phyloP scores from a whole-genome alignment of 2,113 vertebrate species.

The Amazona vittata region DNA sequence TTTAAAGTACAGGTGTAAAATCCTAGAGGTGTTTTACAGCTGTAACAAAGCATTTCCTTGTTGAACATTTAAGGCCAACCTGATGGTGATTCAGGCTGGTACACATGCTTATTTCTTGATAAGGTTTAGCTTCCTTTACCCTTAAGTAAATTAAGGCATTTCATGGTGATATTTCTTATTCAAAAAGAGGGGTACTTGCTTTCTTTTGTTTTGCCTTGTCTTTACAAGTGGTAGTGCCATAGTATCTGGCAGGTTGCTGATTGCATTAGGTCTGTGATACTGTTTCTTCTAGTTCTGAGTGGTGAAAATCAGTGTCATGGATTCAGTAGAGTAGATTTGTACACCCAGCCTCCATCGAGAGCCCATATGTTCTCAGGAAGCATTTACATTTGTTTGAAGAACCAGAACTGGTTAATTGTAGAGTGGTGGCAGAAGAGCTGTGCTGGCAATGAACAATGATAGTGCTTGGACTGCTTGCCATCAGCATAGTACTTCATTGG shows the following conservation, averaged over 20 bases:
- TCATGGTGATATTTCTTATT: not conserved
- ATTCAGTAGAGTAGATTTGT: not conserved
- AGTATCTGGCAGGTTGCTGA: not conserved
- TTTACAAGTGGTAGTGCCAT: not conserved
- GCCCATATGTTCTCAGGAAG: not conserved
- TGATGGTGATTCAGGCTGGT: not conserved
- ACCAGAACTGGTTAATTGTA: not conserved
- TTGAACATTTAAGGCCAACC: not conserved
- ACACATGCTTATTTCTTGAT: not conserved
- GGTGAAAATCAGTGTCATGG: not conserved
- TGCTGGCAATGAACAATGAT: not conserved
- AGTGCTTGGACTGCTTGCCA: not conserved
- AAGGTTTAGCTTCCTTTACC: not conserved
- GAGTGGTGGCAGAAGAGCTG: not conserved
- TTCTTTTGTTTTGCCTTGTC: not conserved
- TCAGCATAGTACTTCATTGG: not conserved
- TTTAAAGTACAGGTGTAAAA: conserved; percentile 5
- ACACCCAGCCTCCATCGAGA: not conserved
- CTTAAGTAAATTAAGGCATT: not conserved
- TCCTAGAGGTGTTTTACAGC: not conserved
- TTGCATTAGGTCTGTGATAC: not conserved
- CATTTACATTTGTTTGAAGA: not conserved
- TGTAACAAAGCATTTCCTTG: not conserved
- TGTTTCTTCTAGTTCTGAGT: not conserved
- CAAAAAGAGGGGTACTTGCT: not conserved